Base-by-base conservation (phyloP, 2,113 vertebrate genomes). In the Myiozetetes cayanensis region DNA sequence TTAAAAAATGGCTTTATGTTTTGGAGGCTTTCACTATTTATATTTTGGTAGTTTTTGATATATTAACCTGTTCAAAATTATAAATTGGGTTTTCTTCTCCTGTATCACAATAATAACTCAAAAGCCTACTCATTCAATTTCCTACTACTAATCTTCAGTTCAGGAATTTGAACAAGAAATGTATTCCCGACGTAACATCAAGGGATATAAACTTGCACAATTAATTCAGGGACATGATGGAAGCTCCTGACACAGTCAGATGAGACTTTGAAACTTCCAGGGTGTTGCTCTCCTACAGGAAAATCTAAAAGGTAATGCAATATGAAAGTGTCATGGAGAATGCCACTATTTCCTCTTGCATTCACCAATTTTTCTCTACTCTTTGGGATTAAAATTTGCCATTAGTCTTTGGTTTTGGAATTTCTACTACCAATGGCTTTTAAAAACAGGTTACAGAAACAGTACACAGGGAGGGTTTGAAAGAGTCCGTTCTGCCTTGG, bases 1-100 rank as follows among this genome's bases (percentile, higher is more conserved):
- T 75, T 77, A 0, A 5, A n/a, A 87, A 79, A 65, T 14, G 6
- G 10, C 15, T 44, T 68, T 41, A 37, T 35, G 25, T 67, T 94
- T 68, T 73, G 21, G 16, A 72, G 6, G 24, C 2, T 35, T 77
- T 63, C 66, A 46, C 11, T 70, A 52, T 31, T 75, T 62, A 25
- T 53, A 44, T 30, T 53, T 58, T 68, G 22, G 12, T 43, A 6
- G 5, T 1, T 21, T 85, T 65, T 77, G n/a, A 24, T 66, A 39
- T 25, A 53, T 70, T 61, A 28, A 49, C 9, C 15, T 73, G 19
- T 37, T 80, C 33, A 70, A 86, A 95, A 70, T 21, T 28, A 46
- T 18, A 23, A 78, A 82, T 0, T 13, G 16, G 1, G 0, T 1
- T 19, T 81, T 3, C 22, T 53, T 75, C 35, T 58, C 14, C 30